Evolutionary conservation across 2,888 invertebrate genomes (phyloP).

Genomic region (Toxonevra muliebris): DNA sequence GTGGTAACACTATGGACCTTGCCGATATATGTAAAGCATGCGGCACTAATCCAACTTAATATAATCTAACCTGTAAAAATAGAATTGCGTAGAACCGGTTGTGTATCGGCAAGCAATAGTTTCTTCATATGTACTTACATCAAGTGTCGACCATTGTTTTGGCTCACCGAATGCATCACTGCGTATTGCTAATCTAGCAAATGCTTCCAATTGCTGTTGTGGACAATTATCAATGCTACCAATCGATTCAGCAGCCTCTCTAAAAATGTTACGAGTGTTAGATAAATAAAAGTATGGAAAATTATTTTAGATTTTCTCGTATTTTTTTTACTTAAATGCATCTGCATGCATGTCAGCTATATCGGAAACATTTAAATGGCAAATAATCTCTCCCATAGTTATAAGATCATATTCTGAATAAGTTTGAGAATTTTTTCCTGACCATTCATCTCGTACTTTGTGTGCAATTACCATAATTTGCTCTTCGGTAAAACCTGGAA

Average conservation of each 20-base stretch:
- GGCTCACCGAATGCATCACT: conserved; percentile 66
- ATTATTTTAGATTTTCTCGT: not conserved
- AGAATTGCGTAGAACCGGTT: too few species aligned
- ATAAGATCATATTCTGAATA: conserved; percentile 69
- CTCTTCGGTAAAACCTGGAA: conserved; percentile 40
- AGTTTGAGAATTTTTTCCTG: conserved; percentile 68
- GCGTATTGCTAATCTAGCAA: conserved; percentile 66
- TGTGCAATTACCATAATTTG: conserved; percentile 66
- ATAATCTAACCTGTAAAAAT: too few species aligned
- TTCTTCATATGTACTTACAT: conserved; percentile 41
- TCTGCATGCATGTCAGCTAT: conserved; percentile 68
- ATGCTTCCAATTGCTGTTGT: conserved; percentile 64
- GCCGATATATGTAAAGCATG: too few species aligned
- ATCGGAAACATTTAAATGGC: conserved; percentile 68
- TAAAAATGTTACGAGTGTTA: conserved; percentile 38
- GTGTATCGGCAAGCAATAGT: too few species aligned
- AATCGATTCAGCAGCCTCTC: conserved; percentile 65
- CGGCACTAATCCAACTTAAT: too few species aligned
- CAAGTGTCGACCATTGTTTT: conserved; percentile 63
- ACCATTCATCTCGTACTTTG: conserved; percentile 68
- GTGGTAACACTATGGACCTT: too few species aligned
- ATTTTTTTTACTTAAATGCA: conserved; percentile 62
- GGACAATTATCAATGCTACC: conserved; percentile 66
- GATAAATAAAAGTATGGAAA: too few species aligned
- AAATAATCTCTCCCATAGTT: conserved; percentile 68